Evolutionary conservation across 2,113 vertebrate genomes (phyloP), one percentile per base, ranked within the genome.

Genomic region (Noctilio leporinus): DNA sequence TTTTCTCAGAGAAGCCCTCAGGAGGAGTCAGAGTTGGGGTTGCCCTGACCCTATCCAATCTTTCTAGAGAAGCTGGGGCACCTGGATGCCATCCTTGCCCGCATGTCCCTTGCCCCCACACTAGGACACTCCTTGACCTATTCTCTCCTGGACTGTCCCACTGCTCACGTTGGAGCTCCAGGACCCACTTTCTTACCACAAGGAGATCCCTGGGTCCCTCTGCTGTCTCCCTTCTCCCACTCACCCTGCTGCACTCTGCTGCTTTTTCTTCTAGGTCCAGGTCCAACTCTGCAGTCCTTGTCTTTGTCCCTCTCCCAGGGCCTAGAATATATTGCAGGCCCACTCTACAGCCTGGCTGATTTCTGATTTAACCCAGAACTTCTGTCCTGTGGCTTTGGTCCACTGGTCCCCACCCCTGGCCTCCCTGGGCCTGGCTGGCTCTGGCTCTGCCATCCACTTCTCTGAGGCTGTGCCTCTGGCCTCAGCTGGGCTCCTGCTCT

Each of bases 51-150:
- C 5, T 24, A 43, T 33, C 26, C n/a, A 45, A 33, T 76, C 64
- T 69, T 81, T 47, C 16, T 67, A 35, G 83, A 75, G 80, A n/a
- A 86, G 38, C 5, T 0, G 10, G 53, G n/a, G 3, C 19, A 19
- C 2, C 16, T 14, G 20, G 2, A 30, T 0, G 20, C 33, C 3
- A 3, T 9, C 38, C 9, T 3, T 30, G 43, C 7, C 8, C 28
- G 10, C 0, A 0, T 28, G 6, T 26, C 7, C 0, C 16, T 49
- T 38, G 38, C 8, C 7, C 45, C 35, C 28, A 14, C 4, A n/a
- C 4, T 4, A 22, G 33, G 10, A 26, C 28, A 38, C 30, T 53
- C 59, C 5, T 28, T 20, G 57, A 55, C 12, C 22, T 53, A 33
- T 51, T 86, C 33, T 62, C 19, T 3, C 11, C n/a, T 30, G 51